These are phyloP conservation scores for Cyprinodon diabolis DNA, from an alignment of 2,797 vertebrate genomes.

Conservation along the genomic window DNA sequence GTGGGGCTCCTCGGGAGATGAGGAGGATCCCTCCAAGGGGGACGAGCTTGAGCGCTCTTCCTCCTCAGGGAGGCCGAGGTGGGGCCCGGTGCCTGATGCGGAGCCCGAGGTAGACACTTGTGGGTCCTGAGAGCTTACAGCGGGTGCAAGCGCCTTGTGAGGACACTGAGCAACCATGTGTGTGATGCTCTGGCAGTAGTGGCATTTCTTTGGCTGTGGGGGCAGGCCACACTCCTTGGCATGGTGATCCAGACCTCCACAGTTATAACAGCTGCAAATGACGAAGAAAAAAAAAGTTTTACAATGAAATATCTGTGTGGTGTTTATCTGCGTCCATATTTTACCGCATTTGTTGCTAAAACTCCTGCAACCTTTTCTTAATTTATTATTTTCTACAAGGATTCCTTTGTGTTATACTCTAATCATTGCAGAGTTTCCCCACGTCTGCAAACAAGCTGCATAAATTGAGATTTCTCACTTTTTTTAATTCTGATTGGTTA, in stretches of 20 bases:
- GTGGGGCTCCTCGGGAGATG: conserved; percentile 79
- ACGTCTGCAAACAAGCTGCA: not conserved
- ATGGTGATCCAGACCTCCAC: conserved; percentile 96
- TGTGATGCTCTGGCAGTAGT: conserved; percentile 97
- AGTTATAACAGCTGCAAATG: conserved; percentile 93
- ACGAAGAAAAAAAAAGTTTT: not conserved
- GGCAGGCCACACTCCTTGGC: conserved; percentile 98
- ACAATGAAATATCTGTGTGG: not conserved
- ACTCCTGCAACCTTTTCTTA: too few relatives aligned
- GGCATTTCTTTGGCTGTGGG: conserved; percentile 98
- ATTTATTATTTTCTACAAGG: not conserved
- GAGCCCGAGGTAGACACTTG: conserved; percentile 77
- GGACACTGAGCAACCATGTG: conserved; percentile 98
- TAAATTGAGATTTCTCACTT: too few relatives aligned
- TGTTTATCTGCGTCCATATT: not conserved
- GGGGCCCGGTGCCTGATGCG: conserved; percentile 68
- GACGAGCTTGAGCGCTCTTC: conserved; percentile 83
- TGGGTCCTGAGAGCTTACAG: conserved; percentile 88
- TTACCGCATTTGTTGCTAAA: too few relatives aligned
- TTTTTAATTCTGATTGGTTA: not conserved
- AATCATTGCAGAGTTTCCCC: not conserved
- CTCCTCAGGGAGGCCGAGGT: conserved; percentile 82
- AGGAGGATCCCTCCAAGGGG: conserved; percentile 77
- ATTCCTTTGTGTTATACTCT: not conserved
- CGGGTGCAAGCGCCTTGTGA: conserved; percentile 85